phyloP scores from a whole-genome alignment of 2,113 vertebrate genomes.

The Acanthochromis polyacanthus region DNA sequence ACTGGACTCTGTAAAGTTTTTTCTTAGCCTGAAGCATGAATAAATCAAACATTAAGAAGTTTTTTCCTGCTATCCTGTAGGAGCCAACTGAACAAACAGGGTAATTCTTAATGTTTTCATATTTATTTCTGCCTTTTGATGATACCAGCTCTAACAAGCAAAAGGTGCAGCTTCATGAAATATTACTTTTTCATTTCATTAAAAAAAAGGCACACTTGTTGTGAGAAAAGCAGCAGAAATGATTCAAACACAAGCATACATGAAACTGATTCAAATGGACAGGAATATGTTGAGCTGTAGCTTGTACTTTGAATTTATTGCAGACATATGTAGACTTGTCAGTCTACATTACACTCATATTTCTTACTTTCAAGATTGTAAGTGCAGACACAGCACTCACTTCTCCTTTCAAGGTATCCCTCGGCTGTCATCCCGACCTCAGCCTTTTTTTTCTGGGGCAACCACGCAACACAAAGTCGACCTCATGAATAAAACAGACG shows the following conservation, averaged over 20 bases:
- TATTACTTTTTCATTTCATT: not conserved
- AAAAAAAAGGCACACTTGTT: not conserved
- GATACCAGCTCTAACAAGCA: not conserved
- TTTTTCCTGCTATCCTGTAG: too few relatives aligned
- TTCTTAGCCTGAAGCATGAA: not conserved
- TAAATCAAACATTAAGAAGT: not conserved
- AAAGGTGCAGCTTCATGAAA: not conserved
- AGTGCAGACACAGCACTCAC: constrained; percentile 65
- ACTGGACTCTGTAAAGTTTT: not conserved
- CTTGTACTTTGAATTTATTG: constrained; percentile 79
- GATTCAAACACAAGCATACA: not conserved
- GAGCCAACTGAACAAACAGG: not conserved
- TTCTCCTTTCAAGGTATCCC: constrained; percentile 50
- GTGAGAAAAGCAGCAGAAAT: not conserved
- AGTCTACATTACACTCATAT: constrained; percentile 64
- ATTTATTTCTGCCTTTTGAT: not conserved
- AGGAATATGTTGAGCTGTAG: constrained; percentile 46
- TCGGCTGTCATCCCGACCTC: constrained; percentile 54
- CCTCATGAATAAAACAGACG: constrained; percentile 18
- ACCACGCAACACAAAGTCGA: constrained; percentile 39
- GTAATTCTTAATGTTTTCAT: not conserved
- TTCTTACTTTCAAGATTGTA: constrained; percentile 49
- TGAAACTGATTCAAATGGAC: constrained; percentile 44
- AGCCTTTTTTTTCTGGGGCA: constrained; percentile 39
- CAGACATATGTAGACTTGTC: constrained; percentile 66